Conservation (phyloP, 2,113 vertebrate species). For the Lethenteron reissneri region DNA sequence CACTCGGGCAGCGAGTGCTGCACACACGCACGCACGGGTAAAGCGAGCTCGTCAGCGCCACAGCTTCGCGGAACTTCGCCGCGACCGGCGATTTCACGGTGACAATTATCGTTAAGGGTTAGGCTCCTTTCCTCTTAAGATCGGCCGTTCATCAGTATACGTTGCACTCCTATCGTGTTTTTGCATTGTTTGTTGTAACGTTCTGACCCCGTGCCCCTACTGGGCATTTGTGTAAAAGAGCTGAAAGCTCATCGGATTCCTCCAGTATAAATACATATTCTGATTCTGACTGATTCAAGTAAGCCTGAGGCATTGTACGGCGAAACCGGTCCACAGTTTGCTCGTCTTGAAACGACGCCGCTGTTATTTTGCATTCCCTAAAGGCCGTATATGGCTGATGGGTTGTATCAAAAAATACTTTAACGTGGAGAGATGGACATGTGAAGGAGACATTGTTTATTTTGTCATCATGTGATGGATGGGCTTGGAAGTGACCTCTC, state of each 20-base stretch:
- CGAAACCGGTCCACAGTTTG: background rate
- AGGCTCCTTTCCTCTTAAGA: background rate
- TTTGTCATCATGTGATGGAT: background rate
- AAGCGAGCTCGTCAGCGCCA: slow-evolving; percentile 5
- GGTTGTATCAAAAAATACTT: background rate
- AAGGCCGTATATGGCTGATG: background rate
- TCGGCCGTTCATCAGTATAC: too few relatives aligned
- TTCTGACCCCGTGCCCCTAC: too few relatives aligned
- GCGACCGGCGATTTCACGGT: too few relatives aligned
- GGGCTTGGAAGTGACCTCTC: slow-evolving; percentile 25
- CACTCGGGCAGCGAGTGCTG: slow-evolving; percentile 73
- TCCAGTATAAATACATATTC: too few relatives aligned
- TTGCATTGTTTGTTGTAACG: too few relatives aligned
- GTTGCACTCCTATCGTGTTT: too few relatives aligned
- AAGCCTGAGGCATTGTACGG: background rate
- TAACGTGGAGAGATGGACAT: background rate
- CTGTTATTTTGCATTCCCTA: background rate
- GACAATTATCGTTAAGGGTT: background rate
- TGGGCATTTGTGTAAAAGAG: too few relatives aligned
- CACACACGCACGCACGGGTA: slow-evolving; percentile 11
- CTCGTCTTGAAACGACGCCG: background rate
- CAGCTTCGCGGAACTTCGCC: too few relatives aligned
- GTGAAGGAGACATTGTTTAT: background rate
- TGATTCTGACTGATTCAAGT: too few relatives aligned
- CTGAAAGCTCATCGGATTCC: too few relatives aligned